Conservation (phyloP, 2,888 invertebrate species). For the Drosophila neonasuta region DNA sequence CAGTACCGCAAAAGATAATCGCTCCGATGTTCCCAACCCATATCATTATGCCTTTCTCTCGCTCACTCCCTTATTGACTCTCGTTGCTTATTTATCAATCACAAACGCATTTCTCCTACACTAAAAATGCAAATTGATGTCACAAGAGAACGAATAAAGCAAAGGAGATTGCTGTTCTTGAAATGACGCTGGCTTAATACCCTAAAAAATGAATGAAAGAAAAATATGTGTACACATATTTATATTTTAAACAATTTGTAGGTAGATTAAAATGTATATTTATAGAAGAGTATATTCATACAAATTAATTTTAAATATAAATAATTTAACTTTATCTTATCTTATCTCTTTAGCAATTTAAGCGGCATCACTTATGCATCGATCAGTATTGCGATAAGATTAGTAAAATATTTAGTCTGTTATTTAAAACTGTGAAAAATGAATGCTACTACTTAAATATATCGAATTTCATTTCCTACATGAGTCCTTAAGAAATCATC, state of each 20-base stretch:
- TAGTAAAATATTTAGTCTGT: too few relatives aligned
- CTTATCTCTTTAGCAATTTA: too few relatives aligned
- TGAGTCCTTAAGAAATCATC: too few relatives aligned
- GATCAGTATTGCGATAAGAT: too few relatives aligned
- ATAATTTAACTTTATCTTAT: too few relatives aligned
- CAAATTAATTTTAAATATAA: too few relatives aligned
- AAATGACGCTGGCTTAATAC: not conserved
- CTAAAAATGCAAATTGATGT: slow-evolving; percentile 69
- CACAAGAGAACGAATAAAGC: slow-evolving; percentile 22
- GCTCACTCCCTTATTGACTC: slow-evolving; percentile 4
- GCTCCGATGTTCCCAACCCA: slow-evolving; percentile 41
- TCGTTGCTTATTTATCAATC: slow-evolving; percentile 54
- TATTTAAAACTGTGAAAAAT: not conserved
- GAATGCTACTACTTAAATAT: not conserved
- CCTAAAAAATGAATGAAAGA: not conserved
- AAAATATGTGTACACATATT: not conserved
- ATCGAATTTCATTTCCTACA: not conserved
- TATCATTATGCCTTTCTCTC: slow-evolving; percentile 3
- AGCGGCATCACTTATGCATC: too few relatives aligned
- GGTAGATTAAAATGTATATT: too few relatives aligned
- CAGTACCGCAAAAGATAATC: slow-evolving; percentile 71
- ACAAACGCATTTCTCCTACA: slow-evolving; percentile 67
- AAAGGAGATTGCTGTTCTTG: not conserved
- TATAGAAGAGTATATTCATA: too few relatives aligned
- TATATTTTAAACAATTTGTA: not conserved